A percentile compares a stretch with the other conserved stretches of the same genome.
phyloP scores from a whole-genome alignment of 2,888 invertebrate species.

The Andrena bucephala region DNA sequence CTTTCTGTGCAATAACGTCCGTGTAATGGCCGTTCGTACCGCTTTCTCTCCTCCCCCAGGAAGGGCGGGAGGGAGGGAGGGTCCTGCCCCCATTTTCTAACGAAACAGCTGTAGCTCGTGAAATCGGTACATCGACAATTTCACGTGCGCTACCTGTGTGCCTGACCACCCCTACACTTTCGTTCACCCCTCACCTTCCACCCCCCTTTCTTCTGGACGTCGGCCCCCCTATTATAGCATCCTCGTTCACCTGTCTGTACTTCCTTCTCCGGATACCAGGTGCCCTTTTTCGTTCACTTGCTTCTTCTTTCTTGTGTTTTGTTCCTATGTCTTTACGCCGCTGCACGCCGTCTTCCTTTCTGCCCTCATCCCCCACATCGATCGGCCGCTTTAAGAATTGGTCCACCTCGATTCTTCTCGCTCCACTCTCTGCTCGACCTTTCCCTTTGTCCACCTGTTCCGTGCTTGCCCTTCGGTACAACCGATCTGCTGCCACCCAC shows the following conservation, averaged over 20 bases:
- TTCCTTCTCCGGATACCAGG: not conserved
- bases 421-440: not conserved
- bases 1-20: constrained; percentile 51
- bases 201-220: not conserved
- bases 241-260: not conserved
- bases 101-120: constrained; percentile 20
- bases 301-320: not conserved
- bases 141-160: constrained; percentile 9
- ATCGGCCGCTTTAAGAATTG: not conserved
- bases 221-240: not conserved
- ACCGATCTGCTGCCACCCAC: not conserved
- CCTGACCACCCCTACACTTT: not conserved
- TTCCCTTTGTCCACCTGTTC: not conserved
- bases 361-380: not conserved
- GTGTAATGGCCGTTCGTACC: constrained; percentile 35
- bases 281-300: not conserved
- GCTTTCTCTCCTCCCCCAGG: constrained; percentile 1
- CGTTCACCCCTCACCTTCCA: not conserved
- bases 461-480: not conserved
- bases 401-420: not conserved
- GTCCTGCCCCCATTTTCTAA: not conserved
- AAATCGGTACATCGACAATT: constrained; percentile 37
- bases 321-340: not conserved
- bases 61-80: too few species aligned
- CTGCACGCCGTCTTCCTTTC: not conserved